Evolutionary conservation across 2,113 vertebrate species (phyloP).

Genomic region (Cynocephalus volans): DNA sequence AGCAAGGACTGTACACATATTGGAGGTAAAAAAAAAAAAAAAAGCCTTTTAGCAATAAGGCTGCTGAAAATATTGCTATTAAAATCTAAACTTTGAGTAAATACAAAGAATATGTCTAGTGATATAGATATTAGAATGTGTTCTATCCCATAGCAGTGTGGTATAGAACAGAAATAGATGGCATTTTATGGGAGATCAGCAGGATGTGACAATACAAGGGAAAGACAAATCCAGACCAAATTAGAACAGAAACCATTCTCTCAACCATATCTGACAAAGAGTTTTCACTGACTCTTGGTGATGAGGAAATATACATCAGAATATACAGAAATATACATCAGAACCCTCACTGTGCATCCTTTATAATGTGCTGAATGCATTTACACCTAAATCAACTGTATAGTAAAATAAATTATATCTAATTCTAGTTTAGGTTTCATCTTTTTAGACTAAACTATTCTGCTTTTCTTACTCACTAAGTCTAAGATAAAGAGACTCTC

Average conservation of each 20-base stretch:
- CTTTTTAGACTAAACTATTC: slow-evolving; percentile 4
- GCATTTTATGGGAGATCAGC: no score
- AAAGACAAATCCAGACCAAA: neutral
- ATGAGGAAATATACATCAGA: neutral
- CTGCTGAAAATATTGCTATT: neutral
- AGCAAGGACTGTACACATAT: no score
- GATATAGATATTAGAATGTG: neutral
- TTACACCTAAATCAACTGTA: neutral
- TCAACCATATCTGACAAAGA: neutral
- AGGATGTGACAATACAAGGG: neutral
- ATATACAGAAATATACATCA: neutral
- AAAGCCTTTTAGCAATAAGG: neutral
- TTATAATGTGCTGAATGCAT: neutral
- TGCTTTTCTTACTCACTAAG: neutral
- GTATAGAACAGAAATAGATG: neutral
- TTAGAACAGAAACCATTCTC: neutral
- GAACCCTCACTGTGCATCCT: neutral
- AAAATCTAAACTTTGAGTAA: neutral
- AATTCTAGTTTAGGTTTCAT: slow-evolving; percentile 7
- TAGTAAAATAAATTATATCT: neutral
- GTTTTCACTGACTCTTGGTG: neutral
- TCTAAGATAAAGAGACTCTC: neutral
- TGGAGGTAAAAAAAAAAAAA: neutral
- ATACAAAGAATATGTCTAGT: neutral
- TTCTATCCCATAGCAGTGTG: neutral